These are phyloP conservation scores for Stenoptilia bipunctidactyla DNA, from an alignment of 2,888 invertebrate species.

Conservation along the genomic window DNA sequence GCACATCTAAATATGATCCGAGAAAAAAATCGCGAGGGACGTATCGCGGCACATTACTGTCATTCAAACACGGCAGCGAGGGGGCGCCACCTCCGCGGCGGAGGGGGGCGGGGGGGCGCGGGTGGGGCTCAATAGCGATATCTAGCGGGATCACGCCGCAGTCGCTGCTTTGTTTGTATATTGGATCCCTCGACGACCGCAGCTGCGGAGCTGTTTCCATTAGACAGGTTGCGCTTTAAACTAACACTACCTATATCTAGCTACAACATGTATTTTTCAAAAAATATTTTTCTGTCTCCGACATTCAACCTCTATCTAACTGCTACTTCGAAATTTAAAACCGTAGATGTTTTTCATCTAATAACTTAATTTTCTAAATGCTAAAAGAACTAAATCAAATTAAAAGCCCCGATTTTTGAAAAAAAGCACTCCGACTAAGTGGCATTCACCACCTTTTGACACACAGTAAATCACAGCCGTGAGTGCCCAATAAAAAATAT, in stretches of 20 bases:
- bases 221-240: background rate
- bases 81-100: constrained; percentile 6
- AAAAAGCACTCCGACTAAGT: constrained; percentile 59
- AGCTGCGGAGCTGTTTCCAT: background rate
- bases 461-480: constrained; percentile 67
- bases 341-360: no score
- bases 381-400: constrained; percentile 39
- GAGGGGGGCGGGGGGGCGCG: constrained; percentile 20
- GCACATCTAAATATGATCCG: constrained; percentile 58
- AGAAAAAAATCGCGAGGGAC: constrained; percentile 52
- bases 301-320: no score
- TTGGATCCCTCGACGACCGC: constrained; percentile 24
- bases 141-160: constrained; percentile 34
- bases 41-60: constrained; percentile 61
- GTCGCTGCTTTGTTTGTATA: constrained; percentile 31
- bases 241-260: no score
- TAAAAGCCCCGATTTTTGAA: constrained; percentile 43
- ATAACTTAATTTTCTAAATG: constrained; percentile 7
- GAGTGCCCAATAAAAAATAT: constrained; percentile 70
- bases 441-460: constrained; percentile 69
- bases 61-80: constrained; percentile 46
- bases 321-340: no score
- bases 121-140: constrained; percentile 42
- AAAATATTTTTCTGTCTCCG: no score
- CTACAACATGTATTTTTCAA: no score